Evolutionary conservation across 2,797 vertebrate species (phyloP), one percentile per base, ranked within the genome.

Genomic region (Zenarchopterus dispar): DNA sequence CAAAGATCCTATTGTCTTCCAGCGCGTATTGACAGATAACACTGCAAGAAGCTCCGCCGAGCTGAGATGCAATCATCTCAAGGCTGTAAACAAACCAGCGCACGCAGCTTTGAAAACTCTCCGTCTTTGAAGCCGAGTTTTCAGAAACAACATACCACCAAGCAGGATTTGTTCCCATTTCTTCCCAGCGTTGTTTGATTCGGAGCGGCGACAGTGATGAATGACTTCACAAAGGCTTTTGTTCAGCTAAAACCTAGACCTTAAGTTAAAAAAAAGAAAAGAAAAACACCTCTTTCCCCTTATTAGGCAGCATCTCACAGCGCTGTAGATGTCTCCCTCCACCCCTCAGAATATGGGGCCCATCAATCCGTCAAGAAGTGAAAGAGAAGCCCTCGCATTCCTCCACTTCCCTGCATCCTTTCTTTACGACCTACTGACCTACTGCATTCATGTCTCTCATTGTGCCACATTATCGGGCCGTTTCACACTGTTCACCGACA

Each of bases 361-460:
- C 82, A 87, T 90, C 86, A 88, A 86, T 90, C 84, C 47, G 19
- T 88, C 87, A 89, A 16, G 50, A 57, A 47, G 57, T 79, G 75
- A 89, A 84, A 84, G 70, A 82, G 70, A 73, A 63, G 67, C 51
- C 46, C 63, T 68, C 39, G 56, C 73, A 87, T 89, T 88, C 86
- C 82, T 73, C 67, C 43, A 60, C 74, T 78, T 80, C 75, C 42
- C 67, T 33, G 53, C 77, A 81, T 87, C 84, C 80, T 67, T 61
- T 24, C 48, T 70, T 60, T 44, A 13, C 74, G 84, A 88, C 88
- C 91, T 56, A 51, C 6, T 84, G 86, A 92, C 88, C 86, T 63
- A 24, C 56, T 61, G 70, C 80, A 78, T 86, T 84, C 77, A 86
- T 58, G 67, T 18, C 73, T 53, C 26, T 80, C 73, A 68, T 81